Conservation (phyloP, 2,888 invertebrate genomes). For the Scaptomyza caliginosa region DNA sequence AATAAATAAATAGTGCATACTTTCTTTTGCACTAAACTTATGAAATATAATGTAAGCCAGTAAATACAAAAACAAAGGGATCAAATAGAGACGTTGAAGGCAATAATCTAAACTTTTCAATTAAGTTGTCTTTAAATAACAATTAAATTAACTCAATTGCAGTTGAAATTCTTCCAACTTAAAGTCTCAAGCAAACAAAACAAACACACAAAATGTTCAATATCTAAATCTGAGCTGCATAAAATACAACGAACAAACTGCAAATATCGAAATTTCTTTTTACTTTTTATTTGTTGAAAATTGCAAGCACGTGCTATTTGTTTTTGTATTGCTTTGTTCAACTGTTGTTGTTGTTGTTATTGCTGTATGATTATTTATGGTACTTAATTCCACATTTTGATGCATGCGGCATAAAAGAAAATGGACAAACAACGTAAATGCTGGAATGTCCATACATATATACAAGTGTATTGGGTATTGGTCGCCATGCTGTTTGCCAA, state of each 20-base stretch:
- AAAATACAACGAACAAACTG: not conserved
- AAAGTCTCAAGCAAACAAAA: not conserved
- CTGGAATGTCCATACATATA: not conserved
- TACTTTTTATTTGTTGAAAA: not conserved
- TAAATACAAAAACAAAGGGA: too few species aligned
- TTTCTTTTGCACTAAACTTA: too few species aligned
- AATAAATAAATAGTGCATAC: too few species aligned
- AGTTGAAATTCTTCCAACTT: not conserved
- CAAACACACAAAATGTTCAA: not conserved
- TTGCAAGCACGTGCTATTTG: not conserved
- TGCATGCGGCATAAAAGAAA: not conserved
- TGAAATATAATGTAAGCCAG: too few species aligned
- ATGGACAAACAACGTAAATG: not conserved
- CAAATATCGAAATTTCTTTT: not conserved
- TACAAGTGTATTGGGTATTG: constrained; percentile 5
- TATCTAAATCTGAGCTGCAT: not conserved
- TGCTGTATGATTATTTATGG: not conserved
- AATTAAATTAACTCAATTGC: not conserved
- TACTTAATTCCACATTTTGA: not conserved
- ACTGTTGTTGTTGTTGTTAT: not conserved
- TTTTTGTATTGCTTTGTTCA: not conserved
- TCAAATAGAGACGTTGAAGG: too few species aligned
- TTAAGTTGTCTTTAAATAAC: too few species aligned
- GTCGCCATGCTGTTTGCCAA: constrained; percentile 49
- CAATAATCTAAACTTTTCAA: too few species aligned